Percentiles rank a stretch among this genome's conserved stretches.
phyloP scores from a whole-genome alignment of 2,797 vertebrate genomes.

The Paedocypris micromegethes region DNA sequence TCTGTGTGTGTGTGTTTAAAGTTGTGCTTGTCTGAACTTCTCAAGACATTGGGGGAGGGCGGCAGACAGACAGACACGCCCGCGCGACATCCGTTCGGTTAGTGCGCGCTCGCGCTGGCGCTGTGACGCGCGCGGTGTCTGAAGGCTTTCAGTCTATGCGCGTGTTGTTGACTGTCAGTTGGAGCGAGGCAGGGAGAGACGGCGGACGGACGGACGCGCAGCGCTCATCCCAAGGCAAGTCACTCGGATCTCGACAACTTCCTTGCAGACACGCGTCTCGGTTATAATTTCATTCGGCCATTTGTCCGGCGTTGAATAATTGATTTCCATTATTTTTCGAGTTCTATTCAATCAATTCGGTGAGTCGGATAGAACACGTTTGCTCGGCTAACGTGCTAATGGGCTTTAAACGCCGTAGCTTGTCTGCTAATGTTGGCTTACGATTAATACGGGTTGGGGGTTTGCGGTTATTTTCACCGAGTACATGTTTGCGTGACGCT shows the following conservation, averaged over 20 bases:
- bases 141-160: constrained; percentile 66
- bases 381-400: constrained; percentile 33
- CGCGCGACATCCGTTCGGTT: constrained; percentile 62
- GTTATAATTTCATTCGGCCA: too few species aligned
- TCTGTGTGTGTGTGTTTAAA: neutral
- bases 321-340: too few species aligned
- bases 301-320: too few species aligned
- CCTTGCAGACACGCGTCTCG: neutral
- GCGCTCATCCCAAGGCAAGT: constrained; percentile 57
- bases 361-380: neutral
- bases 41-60: constrained; percentile 43
- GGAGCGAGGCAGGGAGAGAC: constrained; percentile 56
- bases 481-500: too few species aligned
- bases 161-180: constrained; percentile 67
- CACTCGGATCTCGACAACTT: neutral
- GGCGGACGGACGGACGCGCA: constrained; percentile 56
- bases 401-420: constrained; percentile 22
- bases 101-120: constrained; percentile 44
- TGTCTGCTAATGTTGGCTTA: constrained; percentile 15
- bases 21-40: constrained; percentile 38
- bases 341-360: too few species aligned
- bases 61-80: constrained; percentile 65
- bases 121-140: constrained; percentile 65
- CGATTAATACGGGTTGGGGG: neutral
- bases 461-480: neutral